Evolutionary conservation across 2,113 vertebrate genomes (phyloP).

Genomic region (Lasiurus borealis): DNA sequence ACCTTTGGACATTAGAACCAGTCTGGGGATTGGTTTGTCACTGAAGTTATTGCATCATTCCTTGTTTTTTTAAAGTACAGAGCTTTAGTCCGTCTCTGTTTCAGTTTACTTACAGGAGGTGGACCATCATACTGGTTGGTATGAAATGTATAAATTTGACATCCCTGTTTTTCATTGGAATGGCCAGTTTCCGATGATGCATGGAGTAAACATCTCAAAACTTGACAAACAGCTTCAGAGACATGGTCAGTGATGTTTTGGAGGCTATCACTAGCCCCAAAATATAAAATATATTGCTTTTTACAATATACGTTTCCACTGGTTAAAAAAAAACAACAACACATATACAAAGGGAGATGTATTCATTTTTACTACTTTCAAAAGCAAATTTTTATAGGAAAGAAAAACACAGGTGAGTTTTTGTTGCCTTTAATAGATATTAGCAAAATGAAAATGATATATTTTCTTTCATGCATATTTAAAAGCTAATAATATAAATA

Average conservation of each 20-base stretch:
- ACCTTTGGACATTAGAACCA: neutral
- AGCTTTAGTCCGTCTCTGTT: conserved; percentile 61
- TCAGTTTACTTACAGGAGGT: conserved; percentile 92
- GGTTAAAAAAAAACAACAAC: neutral
- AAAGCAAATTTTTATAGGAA: neutral
- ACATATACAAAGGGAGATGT: neutral
- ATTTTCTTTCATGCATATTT: neutral
- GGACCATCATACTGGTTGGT: conserved; percentile 86
- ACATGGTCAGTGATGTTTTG: conserved; percentile 80
- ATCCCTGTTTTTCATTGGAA: conserved; percentile 94
- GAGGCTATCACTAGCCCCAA: neutral
- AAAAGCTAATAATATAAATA: neutral
- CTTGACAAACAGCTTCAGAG: conserved; percentile 88
- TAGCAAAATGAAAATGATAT: neutral
- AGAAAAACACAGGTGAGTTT: neutral
- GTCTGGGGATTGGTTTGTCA: neutral
- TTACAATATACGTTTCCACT: neutral
- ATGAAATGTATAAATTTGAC: conserved; percentile 89
- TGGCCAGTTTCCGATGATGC: conserved; percentile 93
- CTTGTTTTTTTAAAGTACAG: neutral
- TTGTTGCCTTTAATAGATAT: neutral
- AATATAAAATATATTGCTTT: conserved; percentile 37
- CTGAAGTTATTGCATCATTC: neutral
- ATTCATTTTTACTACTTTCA: neutral
- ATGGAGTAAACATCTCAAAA: conserved; percentile 87